Conservation (phyloP, 2,113 vertebrate genomes). For the Alosa alosa region DNA sequence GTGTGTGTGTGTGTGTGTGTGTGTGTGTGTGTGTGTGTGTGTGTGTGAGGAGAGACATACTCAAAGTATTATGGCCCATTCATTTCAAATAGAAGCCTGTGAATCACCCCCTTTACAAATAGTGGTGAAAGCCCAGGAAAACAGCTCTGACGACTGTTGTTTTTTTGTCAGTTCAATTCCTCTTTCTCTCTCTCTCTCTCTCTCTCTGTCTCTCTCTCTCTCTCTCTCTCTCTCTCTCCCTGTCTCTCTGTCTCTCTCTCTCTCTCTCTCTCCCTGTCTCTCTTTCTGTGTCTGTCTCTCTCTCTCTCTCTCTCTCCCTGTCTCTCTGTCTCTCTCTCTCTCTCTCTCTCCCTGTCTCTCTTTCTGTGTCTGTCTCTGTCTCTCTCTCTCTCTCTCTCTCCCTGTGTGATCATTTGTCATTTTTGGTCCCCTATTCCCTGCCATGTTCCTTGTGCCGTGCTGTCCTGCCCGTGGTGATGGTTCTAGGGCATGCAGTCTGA, state of each 20-base stretch:
- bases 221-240: no score
- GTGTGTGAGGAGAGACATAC: background rate
- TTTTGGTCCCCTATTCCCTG: background rate
- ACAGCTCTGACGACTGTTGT: background rate
- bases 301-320: background rate
- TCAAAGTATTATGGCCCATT: background rate
- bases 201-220: background rate
- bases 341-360: background rate
- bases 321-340: constrained; percentile 3
- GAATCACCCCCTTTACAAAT: background rate
- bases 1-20: background rate
- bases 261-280: no score
- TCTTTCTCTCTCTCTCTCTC: background rate
- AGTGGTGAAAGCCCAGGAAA: background rate
- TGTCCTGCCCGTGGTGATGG: background rate
- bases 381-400: no score
- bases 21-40: constrained; percentile 5
- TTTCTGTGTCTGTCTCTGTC: no score
- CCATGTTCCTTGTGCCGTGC: background rate
- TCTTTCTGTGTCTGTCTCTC: background rate
- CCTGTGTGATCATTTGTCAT: no score
- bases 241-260: no score
- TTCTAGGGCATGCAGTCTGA: background rate
- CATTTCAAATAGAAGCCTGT: background rate
- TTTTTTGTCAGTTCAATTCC: background rate